Percentiles rank a stretch among this genome's conserved stretches.
phyloP scores from a whole-genome alignment of 2,113 vertebrate genomes.

The Ameiurus melas region DNA sequence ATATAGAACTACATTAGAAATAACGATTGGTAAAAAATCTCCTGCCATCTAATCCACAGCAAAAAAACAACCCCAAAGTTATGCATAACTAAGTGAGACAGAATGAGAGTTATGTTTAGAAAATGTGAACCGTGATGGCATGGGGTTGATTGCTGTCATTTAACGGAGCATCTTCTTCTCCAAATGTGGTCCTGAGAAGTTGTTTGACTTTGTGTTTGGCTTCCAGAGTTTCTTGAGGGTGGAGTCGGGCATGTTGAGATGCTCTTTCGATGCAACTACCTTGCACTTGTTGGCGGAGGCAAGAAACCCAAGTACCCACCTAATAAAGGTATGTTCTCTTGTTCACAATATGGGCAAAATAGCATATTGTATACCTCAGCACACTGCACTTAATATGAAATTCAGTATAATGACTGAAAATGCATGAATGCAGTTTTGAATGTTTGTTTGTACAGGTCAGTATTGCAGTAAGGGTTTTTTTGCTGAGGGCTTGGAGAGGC shows the following conservation, averaged over 20 bases:
- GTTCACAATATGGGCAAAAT: background rate
- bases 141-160: background rate
- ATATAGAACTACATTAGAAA: background rate
- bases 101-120: background rate
- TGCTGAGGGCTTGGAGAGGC: background rate
- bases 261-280: slow-evolving; percentile 97
- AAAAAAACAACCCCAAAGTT: background rate
- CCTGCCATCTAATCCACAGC: background rate
- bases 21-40: background rate
- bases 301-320: slow-evolving; percentile 98
- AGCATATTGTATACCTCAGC: background rate
- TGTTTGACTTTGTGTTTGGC: slow-evolving; percentile 25
- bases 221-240: slow-evolving; percentile 93
- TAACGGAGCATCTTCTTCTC: background rate
- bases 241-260: slow-evolving; percentile 96
- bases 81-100: background rate
- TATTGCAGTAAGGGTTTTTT: background rate
- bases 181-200: background rate
- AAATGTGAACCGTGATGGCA: background rate
- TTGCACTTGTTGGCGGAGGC: slow-evolving; percentile 95
- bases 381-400: background rate
- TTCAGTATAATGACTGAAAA: background rate
- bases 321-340: slow-evolving; percentile 87
- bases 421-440: background rate
- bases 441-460: background rate